Evolutionary conservation across 2,113 vertebrate species (phyloP), one percentile per base, ranked within the genome.

Genomic region (Hippoglossus stenolepis): DNA sequence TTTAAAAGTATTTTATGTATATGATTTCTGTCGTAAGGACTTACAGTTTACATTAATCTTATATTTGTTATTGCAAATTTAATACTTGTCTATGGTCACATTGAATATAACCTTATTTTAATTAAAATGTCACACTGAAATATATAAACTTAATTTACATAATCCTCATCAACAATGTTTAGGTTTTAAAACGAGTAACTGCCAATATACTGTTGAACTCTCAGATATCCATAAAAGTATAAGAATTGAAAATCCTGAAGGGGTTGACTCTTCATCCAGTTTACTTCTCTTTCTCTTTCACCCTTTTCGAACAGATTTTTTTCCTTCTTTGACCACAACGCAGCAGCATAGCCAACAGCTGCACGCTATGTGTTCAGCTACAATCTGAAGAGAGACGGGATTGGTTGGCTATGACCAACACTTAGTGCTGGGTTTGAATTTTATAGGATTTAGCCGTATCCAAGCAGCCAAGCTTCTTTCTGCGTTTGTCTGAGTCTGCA

Each of bases 361-460:
- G 85, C 79, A 65, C 67, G 54, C 58, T 70, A 13, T 5, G 78
- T 75, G 68, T 71, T 73, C 59, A 75, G 82, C 62, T 77, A 57
- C 58, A 85, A 77, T 77, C 69, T 57, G 56, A 79, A 79, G 38
- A 65, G 45, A 69, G 24, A 58, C 62, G 4, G 64, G 7, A 69
- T 59, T 76, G 24, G 56, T 45, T 75, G 35, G 82, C 77, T 61
- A 64, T 69, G 65, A 87, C 6, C 31, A 31, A 31, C 31, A 31
- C 75, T 84, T 79, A 79, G 63, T 62, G 65, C 21, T 77, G 63
- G 70, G 77, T 85, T 77, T 83, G 80, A 71, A 85, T 77, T 70
- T 82, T 54, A 82, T 45, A 57, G 60, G 64, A 72, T 62, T 79
- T 67, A 70, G 26, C 53, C 56, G 18, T 63, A 43, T 64, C 75